phyloP scores from a whole-genome alignment of 2,888 invertebrate species.

The Iphiclides podalirius region DNA sequence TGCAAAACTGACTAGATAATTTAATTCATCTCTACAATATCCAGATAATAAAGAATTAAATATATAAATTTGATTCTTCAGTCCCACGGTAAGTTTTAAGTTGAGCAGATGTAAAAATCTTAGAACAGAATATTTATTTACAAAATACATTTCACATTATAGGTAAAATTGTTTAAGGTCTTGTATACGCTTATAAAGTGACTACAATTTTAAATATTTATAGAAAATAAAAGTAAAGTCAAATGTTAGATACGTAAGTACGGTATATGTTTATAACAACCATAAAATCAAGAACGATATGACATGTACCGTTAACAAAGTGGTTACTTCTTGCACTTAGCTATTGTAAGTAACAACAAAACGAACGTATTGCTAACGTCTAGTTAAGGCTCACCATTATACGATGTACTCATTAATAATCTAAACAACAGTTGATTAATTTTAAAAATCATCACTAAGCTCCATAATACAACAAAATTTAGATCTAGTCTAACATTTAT shows the following conservation, averaged over 20 bases:
- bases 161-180: conserved; percentile 58
- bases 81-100: conserved; percentile 70
- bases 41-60: conserved; percentile 37
- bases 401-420: conserved; percentile 49
- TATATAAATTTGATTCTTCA: conserved; percentile 44
- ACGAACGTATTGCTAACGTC: conserved; percentile 64
- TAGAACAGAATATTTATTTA: conserved; percentile 75
- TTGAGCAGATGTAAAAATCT: conserved; percentile 76
- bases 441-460: conserved; percentile 64
- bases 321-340: conserved; percentile 44
- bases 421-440: conserved; percentile 75
- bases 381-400: conserved; percentile 65
- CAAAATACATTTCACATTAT: conserved; percentile 63
- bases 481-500: conserved; percentile 60
- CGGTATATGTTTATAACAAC: conserved; percentile 43
- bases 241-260: conserved; percentile 27
- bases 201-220: conserved; percentile 47
- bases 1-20: conserved; percentile 50
- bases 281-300: conserved; percentile 45
- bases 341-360: conserved; percentile 60
- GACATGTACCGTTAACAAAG: conserved; percentile 48
- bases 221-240: conserved; percentile 45
- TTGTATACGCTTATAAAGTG: conserved; percentile 67
- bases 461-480: conserved; percentile 65
- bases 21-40: conserved; percentile 33